Evolutionary conservation across 2,797 vertebrate genomes (phyloP), one percentile per base, ranked within the genome.

Genomic region (Mormyrops attenuatus): DNA sequence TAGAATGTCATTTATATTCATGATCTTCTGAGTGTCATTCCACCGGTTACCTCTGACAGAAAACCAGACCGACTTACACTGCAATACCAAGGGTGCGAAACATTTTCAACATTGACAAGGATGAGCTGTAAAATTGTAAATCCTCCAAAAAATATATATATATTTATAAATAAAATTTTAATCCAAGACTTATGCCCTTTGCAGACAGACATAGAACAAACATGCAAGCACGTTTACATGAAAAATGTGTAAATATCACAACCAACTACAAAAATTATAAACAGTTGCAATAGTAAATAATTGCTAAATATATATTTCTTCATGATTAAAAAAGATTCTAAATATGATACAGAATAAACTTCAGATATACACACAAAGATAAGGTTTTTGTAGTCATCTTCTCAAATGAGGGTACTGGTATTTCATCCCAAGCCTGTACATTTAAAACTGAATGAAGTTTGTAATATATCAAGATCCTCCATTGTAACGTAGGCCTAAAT

Each of bases 261-360:
- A 93, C 91, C 92, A 93, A 94, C 94, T 92, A 94, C 91, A 94
- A 89, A 95, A 88, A 92, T 92, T 93, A 96, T 91, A 96, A 95
- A 95, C 90, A 93, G 92, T 93, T 93, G 95, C 95, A 96, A 95
- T 96, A 94, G 93, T 93, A 93, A 94, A 94, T 69, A 69, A 69
- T 93, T 95, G 95, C 95, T 92, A 91, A 55, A 94, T 95, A 95
- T 95, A 95, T 92, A 77, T 92, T 88, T 92, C 93, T 91, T 63
- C 90, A 90, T 92, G 92, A 94, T 92, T 94, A 90, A 94, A 95
- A 96, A 95, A 94, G 94, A 94, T 94, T 95, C 94, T 96, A 95
- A 94, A 94, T 96, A 96, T 96, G 92, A 94, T 96, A 96, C 95
- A 96, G 93, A 93, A 94, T 94, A 94, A 95, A 94, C 94, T 95